phyloP scores from a whole-genome alignment of 2,113 vertebrate genomes.

The Scomber scombrus region DNA sequence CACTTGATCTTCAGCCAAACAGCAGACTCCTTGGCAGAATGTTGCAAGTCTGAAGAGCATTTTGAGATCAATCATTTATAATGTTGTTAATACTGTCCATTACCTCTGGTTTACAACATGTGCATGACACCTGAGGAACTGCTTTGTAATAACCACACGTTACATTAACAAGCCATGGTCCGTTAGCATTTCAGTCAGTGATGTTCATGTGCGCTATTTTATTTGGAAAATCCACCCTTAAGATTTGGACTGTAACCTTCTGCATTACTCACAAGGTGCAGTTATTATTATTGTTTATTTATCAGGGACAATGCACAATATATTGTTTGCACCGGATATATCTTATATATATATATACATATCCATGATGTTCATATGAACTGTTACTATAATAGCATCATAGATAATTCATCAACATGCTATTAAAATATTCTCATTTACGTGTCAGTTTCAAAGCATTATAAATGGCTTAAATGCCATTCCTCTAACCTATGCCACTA shows the following conservation, averaged over 20 bases:
- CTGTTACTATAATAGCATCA: conserved; percentile 46
- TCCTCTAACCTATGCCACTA: conserved; percentile 24
- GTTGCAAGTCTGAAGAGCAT: conserved; percentile 46
- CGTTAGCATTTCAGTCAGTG: conserved; percentile 11
- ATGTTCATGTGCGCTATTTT: conserved; percentile 2
- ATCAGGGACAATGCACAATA: too few relatives aligned
- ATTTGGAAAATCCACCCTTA: conserved; percentile 9
- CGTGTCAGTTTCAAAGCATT: conserved; percentile 24
- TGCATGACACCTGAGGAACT: conserved; percentile 20
- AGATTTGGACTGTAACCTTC: neutral
- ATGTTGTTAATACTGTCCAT: conserved; percentile 38
- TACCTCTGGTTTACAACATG: conserved; percentile 36
- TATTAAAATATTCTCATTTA: conserved; percentile 30
- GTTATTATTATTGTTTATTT: too few relatives aligned
- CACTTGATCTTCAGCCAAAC: conserved; percentile 64
- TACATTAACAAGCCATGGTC: neutral
- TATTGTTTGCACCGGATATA: too few relatives aligned
- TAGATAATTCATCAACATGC: conserved; percentile 57
- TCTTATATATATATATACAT: too few relatives aligned
- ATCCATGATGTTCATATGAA: neutral
- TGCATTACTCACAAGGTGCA: neutral
- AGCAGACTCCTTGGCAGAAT: conserved; percentile 57
- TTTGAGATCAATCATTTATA: conserved; percentile 54
- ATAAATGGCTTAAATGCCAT: neutral
- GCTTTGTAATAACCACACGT: neutral